Conservation (phyloP, 2,888 invertebrate genomes). For the Apotomis betuletana region DNA sequence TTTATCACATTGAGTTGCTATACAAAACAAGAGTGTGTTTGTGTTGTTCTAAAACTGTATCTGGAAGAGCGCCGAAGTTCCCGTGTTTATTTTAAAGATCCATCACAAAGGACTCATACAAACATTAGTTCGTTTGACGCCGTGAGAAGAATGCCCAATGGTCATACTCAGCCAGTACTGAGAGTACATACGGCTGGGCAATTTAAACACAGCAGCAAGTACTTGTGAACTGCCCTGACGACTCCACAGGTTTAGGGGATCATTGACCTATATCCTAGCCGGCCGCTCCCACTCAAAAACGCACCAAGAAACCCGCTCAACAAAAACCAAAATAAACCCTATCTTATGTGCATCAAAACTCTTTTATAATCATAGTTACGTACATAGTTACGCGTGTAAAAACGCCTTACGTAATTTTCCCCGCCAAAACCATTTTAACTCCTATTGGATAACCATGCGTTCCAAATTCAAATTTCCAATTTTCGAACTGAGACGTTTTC, state of each 20-base stretch:
- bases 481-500: constrained; percentile 54
- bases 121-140: constrained; percentile 35
- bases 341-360: constrained; percentile 77
- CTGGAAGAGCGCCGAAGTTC: constrained; percentile 18
- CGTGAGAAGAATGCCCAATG: constrained; percentile 16
- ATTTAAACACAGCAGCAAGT: constrained; percentile 81
- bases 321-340: constrained; percentile 72
- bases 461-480: constrained; percentile 58
- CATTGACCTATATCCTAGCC: constrained; percentile 83
- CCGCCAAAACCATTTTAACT: constrained; percentile 69
- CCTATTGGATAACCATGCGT: constrained; percentile 61
- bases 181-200: constrained; percentile 79
- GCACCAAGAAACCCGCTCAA: constrained; percentile 62
- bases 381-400: constrained; percentile 56
- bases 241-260: constrained; percentile 82
- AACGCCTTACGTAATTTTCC: constrained; percentile 65
- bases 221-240: constrained; percentile 80
- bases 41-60: constrained; percentile 18
- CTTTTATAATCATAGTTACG: constrained; percentile 75
- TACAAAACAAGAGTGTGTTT: constrained; percentile 1
- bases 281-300: constrained; percentile 63
- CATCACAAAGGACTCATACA: constrained; percentile 36
- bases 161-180: constrained; percentile 53
- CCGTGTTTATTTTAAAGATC: constrained; percentile 31
- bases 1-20: not conserved